Conservation (phyloP, 2,113 vertebrate species). For the Hydrochoerus hydrochaeris region DNA sequence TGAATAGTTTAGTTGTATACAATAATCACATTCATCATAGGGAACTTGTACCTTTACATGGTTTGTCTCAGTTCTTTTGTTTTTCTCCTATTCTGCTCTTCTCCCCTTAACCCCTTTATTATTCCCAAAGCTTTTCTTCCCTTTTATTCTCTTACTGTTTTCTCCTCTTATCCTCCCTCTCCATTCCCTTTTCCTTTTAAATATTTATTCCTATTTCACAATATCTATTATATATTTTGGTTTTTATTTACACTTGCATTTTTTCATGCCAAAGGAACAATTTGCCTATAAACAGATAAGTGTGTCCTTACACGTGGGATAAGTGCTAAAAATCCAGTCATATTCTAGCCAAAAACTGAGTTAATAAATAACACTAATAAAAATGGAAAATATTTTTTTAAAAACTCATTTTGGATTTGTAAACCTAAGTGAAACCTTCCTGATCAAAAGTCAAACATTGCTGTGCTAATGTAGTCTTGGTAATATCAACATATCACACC, state of each 20-base stretch:
- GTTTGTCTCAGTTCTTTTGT: background rate
- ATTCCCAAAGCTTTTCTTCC: background rate
- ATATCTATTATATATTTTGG: background rate
- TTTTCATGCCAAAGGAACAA: background rate
- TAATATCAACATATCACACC: background rate
- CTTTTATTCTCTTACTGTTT: background rate
- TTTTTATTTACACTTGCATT: background rate
- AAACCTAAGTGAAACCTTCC: background rate
- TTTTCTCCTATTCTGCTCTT: background rate
- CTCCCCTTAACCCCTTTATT: background rate
- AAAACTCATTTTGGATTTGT: background rate
- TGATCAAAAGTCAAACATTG: background rate
- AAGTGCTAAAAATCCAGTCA: background rate
- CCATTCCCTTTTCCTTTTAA: background rate
- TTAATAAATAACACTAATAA: background rate
- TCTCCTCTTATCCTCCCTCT: background rate
- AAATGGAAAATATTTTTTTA: background rate
- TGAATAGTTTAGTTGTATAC: background rate
- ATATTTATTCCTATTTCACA: background rate
- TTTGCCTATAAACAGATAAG: background rate
- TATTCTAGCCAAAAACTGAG: constrained; percentile 4
- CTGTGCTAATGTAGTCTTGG: background rate
- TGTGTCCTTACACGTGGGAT: background rate
- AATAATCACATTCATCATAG: background rate
- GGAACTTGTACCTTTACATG: background rate